These are phyloP conservation scores for Catharus ustulatus DNA, from an alignment of 2,797 vertebrate species.

Conservation along the genomic window DNA sequence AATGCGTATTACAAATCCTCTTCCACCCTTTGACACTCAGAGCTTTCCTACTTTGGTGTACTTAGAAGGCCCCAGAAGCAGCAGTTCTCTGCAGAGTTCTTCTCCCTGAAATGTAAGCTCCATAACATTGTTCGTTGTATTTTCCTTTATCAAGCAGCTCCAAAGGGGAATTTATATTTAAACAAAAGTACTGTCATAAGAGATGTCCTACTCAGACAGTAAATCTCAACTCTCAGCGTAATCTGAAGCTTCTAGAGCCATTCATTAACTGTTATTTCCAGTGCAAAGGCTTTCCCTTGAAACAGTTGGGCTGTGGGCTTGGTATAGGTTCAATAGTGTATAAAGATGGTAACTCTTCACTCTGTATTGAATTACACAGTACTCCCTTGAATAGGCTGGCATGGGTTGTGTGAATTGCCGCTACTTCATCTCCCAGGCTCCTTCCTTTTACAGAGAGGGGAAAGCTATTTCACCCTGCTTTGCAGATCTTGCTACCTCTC, in stretches of 20 bases:
- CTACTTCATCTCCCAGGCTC: neutral
- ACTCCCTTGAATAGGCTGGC: neutral
- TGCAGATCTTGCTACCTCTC: neutral
- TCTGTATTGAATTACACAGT: neutral
- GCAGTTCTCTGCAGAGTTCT: neutral
- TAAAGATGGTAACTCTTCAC: neutral
- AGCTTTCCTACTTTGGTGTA: neutral
- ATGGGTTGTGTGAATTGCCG: neutral
- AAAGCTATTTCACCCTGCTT: neutral
- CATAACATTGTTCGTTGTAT: fast-evolving
- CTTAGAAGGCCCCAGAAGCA: neutral
- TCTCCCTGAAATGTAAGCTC: neutral
- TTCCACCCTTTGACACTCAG: neutral
- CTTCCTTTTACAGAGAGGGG: neutral
- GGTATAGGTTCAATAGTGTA: neutral
- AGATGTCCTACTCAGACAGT: neutral
- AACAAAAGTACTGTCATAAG: neutral
- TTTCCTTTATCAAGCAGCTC: neutral
- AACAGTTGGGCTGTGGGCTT: neutral
- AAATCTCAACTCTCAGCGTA: neutral
- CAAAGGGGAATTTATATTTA: neutral
- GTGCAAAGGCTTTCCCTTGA: neutral
- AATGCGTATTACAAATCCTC: neutral
- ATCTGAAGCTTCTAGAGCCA: neutral
- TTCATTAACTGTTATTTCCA: neutral